Conservation (phyloP, 2,797 vertebrate genomes). For the Malacoctenus gilli region DNA sequence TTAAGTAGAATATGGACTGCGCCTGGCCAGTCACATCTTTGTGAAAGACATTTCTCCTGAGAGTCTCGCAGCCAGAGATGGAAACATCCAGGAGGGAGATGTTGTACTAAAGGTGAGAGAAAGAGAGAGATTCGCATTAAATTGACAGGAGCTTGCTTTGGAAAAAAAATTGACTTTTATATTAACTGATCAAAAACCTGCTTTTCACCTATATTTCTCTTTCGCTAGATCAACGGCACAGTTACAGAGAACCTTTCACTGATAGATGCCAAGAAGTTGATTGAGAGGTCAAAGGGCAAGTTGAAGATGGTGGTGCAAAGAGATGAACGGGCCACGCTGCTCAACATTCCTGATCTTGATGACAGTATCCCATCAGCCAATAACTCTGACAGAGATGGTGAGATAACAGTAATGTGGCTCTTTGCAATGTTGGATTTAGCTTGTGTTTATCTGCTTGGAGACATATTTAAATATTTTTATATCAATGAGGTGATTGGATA, state of each 20-base stretch:
- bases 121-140: slow-evolving; percentile 40
- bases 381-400: slow-evolving; percentile 96
- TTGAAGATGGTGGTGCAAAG: slow-evolving; percentile 98
- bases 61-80: slow-evolving; percentile 95
- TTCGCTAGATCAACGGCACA: slow-evolving; percentile 94
- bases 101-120: slow-evolving; percentile 93
- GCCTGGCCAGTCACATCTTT: slow-evolving; percentile 98
- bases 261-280: slow-evolving; percentile 97
- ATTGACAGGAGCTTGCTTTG: no score
- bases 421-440: background rate
- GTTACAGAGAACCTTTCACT: slow-evolving; percentile 99
- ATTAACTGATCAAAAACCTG: background rate
- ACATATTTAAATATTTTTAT: slow-evolving; percentile 1
- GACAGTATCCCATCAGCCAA: slow-evolving; percentile 97
- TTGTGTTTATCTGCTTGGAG: no score
- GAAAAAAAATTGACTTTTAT: no score
- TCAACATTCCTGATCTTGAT: slow-evolving; percentile 96
- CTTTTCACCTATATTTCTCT: slow-evolving; percentile 28
- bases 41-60: slow-evolving; percentile 99
- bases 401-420: slow-evolving; percentile 56
- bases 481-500: background rate
- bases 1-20: slow-evolving; percentile 91
- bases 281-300: slow-evolving; percentile 98
- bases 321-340: slow-evolving; percentile 92
- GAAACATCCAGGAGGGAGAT: slow-evolving; percentile 98